A percentile compares a stretch with the other conserved stretches of the same genome.
Conservation (phyloP, 2,797 vertebrate genomes). For the Sebastolobus altivelis region DNA sequence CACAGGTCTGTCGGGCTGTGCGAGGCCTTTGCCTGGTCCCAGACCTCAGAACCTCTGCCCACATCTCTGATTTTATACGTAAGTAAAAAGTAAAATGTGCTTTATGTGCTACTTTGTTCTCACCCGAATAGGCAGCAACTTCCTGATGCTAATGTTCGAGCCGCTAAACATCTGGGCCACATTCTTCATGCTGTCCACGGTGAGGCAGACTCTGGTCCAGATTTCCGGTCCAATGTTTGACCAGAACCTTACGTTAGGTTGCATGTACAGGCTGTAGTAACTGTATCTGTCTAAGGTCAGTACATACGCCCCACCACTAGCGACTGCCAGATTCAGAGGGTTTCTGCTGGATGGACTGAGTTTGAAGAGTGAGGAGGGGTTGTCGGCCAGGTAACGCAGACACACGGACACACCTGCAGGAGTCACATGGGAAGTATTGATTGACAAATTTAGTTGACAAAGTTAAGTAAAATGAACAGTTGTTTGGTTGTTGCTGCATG, state of each 20-base stretch:
- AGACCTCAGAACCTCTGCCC: not conserved
- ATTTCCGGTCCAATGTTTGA: accelerated
- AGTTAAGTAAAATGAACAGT: not conserved
- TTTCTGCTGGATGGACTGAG: constrained; percentile 23
- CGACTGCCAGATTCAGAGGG: accelerated
- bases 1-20: too few species aligned
- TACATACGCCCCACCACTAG: accelerated
- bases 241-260: not conserved
- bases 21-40: too few species aligned
- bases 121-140: constrained; percentile 18
- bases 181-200: constrained; percentile 36
- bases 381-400: constrained; percentile 57
- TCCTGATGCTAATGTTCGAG: constrained; percentile 65
- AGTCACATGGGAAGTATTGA: not conserved
- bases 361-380: not conserved
- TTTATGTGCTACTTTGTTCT: not conserved
- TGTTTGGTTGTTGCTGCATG: not conserved
- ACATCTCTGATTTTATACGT: not conserved
- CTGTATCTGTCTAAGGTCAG: accelerated
- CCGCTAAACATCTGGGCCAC: constrained; percentile 66
- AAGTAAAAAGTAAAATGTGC: not conserved
- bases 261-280: accelerated
- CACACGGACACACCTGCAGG: constrained; percentile 71
- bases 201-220: constrained; percentile 73
- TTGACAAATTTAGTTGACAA: not conserved